Evolutionary conservation across 2,888 invertebrate genomes (phyloP), one percentile per base, ranked within the genome.

Genomic region (Hylaea fasciaria): DNA sequence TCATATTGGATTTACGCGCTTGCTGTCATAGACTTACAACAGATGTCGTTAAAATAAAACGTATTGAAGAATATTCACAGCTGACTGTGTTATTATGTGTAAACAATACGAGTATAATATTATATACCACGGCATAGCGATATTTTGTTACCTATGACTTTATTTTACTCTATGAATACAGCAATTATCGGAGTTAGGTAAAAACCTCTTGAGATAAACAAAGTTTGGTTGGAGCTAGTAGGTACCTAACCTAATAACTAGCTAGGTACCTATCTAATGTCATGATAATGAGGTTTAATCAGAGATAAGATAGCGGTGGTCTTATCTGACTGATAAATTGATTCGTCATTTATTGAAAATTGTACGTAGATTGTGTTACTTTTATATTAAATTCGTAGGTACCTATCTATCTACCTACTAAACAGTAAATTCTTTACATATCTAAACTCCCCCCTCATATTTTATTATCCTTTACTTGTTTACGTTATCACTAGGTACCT

Each of bases 241-340:
- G n/a, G n/a, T n/a, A n/a, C n/a, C n/a, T n/a, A n/a, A n/a, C n/a
- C n/a, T n/a, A n/a, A n/a, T n/a, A n/a, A n/a, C n/a, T n/a, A n/a
- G n/a, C n/a, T n/a, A n/a, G n/a, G n/a, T n/a, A n/a, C n/a, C n/a
- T n/a, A 59, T 62, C 64, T 69, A 69, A 69, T 69, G 68, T 61
- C 51, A 43, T 59, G 72, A 75, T 76, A 78, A 68, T 67, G 51
- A 29, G 14, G 3, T 17, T n/a, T n/a, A n/a, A 32, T 32, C 32
- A 9, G 32, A 54, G 82, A 82, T 81, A 80, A 82, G 82, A 81
- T 82, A 79, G 69, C 48, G 46, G 66, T 63, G 57, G 11, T 39
- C 50, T 46, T 45, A 32, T 32, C 37, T 22, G 39, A n/a, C 12
- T 10, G 49, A 14, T 47, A 37, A 16, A 50, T 17, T 32, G 16